Evolutionary conservation across 2,113 vertebrate species (phyloP), one percentile per base, ranked within the genome.

Genomic region (Taxidea taxus): DNA sequence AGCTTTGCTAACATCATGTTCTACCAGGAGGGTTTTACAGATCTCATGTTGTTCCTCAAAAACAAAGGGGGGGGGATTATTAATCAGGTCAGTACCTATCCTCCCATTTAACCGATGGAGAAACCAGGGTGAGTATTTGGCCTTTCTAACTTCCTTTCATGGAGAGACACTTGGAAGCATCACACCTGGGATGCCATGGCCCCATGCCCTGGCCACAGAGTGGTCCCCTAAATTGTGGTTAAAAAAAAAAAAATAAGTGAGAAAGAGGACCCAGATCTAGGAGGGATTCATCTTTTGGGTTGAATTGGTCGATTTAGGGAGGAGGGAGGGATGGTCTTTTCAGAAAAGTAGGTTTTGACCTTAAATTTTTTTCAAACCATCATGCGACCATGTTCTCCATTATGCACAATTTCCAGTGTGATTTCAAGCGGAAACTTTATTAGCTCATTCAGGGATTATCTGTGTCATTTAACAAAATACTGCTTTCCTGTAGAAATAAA

Each of bases 11-110:
- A n/a, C 68, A 77, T 51, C n/a, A 18, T 18, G 42, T 37, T 82
- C 87, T 75, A 83, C 37, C 64, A 89, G 62, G 31, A 92, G n/a
- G 25, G 54, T 47, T 94, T 81, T 93, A 37, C 5, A 83, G 68
- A 74, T n/a, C 62, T 70, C 85, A 82, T 72, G 77, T 44, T 94
- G 68, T 92, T 97, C 66, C 78, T 95, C 82, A 70, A 92, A 74
- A 80, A 56, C 91, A 60, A 64, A 42, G 23, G 74, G 2, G 64
- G 34, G 62, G 14, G 3, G 2, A 42, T 20, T 42, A 54, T 85
- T 88, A 85, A 96, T 78, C 47, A 72, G 4, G 62, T 84, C 15
- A 77, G 16, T 66, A 47, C 23, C 2, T 4, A 90, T 14, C 44
- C 44, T 70, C 74, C 75, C 29, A 88, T 31, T 29, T 84, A 82